Conservation (phyloP, 2,888 invertebrate species). For the Latrodectus hesperus region DNA sequence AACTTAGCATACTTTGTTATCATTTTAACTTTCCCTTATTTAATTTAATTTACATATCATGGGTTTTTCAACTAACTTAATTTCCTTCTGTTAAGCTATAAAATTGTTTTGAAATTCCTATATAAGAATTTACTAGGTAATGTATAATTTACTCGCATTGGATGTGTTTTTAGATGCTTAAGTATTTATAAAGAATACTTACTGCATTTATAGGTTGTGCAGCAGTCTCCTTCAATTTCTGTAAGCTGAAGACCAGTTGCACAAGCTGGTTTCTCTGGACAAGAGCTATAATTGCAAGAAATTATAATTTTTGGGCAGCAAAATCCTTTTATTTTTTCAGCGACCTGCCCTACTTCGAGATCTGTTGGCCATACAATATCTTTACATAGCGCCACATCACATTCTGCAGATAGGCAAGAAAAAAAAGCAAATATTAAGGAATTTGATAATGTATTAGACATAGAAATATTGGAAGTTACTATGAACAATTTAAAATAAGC, state of each 20-base stretch:
- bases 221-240: conserved; percentile 42
- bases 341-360: conserved; percentile 78
- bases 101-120: too few relatives aligned
- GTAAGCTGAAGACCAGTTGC: conserved; percentile 13
- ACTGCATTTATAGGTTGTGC: conserved; percentile 57
- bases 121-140: too few relatives aligned
- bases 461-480: too few relatives aligned
- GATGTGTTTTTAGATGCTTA: too few relatives aligned
- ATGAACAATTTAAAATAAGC: too few relatives aligned
- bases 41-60: not conserved
- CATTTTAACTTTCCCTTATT: not conserved
- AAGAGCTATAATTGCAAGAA: conserved; percentile 80
- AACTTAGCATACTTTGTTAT: not conserved
- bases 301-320: conserved; percentile 82
- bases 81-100: too few relatives aligned
- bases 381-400: conserved; percentile 84
- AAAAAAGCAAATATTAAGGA: too few relatives aligned
- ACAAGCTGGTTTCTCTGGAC: conserved; percentile 76
- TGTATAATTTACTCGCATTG: too few relatives aligned
- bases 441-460: too few relatives aligned
- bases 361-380: conserved; percentile 75
- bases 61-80: too few relatives aligned
- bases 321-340: conserved; percentile 79
- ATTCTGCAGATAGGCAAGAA: conserved; percentile 78
- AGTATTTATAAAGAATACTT: conserved; percentile 1